These are phyloP conservation scores for Conger conger DNA, from an alignment of 2,113 vertebrate species.

Conservation along the genomic window DNA sequence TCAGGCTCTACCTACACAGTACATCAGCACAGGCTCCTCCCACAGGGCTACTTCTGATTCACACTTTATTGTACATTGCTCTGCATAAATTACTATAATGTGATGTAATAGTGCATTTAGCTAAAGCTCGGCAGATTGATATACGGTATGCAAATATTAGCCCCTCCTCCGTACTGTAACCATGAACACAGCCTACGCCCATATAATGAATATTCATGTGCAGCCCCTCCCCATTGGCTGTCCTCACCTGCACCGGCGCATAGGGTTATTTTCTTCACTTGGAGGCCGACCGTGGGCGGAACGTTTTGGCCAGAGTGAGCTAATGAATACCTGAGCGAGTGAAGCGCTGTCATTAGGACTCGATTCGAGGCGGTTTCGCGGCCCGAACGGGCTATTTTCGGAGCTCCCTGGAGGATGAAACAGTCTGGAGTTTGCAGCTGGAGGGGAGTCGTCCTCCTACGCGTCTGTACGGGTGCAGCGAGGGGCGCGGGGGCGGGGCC, in stretches of 20 bases:
- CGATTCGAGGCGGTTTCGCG: background rate
- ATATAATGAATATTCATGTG: background rate
- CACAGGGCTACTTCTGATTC: background rate
- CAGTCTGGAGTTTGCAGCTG: background rate
- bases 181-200: too few relatives aligned
- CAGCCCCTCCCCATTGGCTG: background rate
- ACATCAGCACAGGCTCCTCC: background rate
- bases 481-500: background rate
- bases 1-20: too few relatives aligned
- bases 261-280: background rate
- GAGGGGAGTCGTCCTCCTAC: background rate
- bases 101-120: too few relatives aligned
- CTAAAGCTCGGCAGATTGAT: too few relatives aligned
- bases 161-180: too few relatives aligned
- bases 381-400: background rate
- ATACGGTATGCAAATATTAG: too few relatives aligned
- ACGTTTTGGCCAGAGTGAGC: background rate
- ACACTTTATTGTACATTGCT: too few relatives aligned
- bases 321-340: background rate
- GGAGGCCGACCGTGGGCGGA: background rate
- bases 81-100: too few relatives aligned
- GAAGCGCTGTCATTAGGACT: background rate
- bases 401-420: background rate
- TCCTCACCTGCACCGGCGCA: background rate
- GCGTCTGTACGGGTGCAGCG: background rate